Base-by-base conservation (phyloP, 2,888 invertebrate genomes). In the Onchidella celtica region DNA sequence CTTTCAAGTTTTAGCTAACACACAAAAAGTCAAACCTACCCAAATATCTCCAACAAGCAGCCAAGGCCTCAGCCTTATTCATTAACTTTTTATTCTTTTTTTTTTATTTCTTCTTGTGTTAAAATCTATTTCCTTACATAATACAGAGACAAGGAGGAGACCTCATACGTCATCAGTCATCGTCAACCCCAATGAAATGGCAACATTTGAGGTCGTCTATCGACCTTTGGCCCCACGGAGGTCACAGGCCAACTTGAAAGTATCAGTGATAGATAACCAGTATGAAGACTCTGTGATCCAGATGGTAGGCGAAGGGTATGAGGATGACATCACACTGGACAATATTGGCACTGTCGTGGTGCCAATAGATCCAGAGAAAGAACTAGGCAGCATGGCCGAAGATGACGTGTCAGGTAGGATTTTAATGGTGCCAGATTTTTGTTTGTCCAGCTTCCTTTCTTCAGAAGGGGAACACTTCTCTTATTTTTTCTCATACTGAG, bases 241-340 rank as follows among this genome's bases (percentile, higher is more conserved):
- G 59, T 92, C 92, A 24, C 91, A 91, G 84, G 93, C 88, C 17
- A 90, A 91, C 69, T 87, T 95, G 61, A 93, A 93, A 47, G 85
- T 95, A 34, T 92, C 93, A 57, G 94, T 94, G 3, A 90, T 93
- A 17, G 94, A 95, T 87, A 95, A 95, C 92, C 95, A 95, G 66
- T 95, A 94, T 86, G 95, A 95, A 86, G 93, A 94, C 81, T 90
- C 94, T n/a, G 92, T 92, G 40, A 90, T 95, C n/a, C 91, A 93
- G 87, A 86, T 93, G 83, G 92, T 92, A 1, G 95, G 93, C 0
- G 94, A 94, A 84, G 94, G 94, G 32, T 95, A 94, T 85, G 87
- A 90, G 65, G 94, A 94, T 87, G 93, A 94, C 76, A 90, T 95
- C 61, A 93, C 94, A 1, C 84, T 95, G 11, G 93, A 94, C 69